Evolutionary conservation across 2,888 invertebrate species (phyloP), one percentile per base, ranked within the genome.

Genomic region (Eupsilia transversa): DNA sequence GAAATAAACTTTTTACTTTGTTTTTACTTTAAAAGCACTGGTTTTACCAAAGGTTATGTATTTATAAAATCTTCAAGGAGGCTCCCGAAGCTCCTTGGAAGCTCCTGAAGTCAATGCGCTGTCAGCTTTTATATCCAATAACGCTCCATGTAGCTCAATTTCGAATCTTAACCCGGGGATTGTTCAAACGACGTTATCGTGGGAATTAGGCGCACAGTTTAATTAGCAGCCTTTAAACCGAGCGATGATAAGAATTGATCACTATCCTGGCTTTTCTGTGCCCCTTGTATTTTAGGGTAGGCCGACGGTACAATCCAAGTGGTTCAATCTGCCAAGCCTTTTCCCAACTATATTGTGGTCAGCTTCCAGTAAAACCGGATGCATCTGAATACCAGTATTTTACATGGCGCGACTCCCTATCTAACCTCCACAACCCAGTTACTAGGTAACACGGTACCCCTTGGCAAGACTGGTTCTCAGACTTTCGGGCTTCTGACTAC

Each of bases 231-330:
- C 33, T 52, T 33, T 41, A 63, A 33, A 52, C 33, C 63, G 35
- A 61, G 43, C n/a, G 41, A 43, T 30, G 20, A 74, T 66, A 72
- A 72, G 46, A 77, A 41, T 79, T 52, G 12, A 72, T 33, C 52
- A 49, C 60, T 46, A 41, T 41, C n/a, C 41, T 63, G 41, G 49
- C 4, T 73, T 73, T 74, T 35, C n/a, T 52, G n/a, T 35, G 14
- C 27, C 27, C 20, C 9, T 60, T 60, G 4, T 57, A 27, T 43
- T 54, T 38, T 41, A 52, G 30, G 46, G 2, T 57, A 59, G 9
- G 23, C 10, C 27, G 54, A 72, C 1, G 6, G 33, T 9, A 23
- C 6, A 23, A 46, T 46, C 46, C 23, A 46, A 46, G 23, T 46
- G 1, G 17, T 43, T 43, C 17, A 43, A 43, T 17, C 17, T 43